phyloP scores from a whole-genome alignment of 2,797 vertebrate species.

The Parauchenoglanis punctatus region DNA sequence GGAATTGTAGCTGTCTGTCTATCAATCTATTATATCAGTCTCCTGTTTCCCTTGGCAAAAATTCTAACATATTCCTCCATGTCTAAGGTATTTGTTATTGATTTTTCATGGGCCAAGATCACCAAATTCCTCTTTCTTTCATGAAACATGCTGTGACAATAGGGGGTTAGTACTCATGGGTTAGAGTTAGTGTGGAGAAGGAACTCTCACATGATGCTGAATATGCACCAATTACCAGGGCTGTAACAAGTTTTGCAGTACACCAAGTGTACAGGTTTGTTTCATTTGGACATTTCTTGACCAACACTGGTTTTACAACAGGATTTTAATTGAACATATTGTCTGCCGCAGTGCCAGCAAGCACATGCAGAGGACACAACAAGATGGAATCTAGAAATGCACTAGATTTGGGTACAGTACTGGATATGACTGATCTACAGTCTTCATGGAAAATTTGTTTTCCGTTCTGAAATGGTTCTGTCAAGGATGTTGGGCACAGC shows the following conservation, averaged over 20 bases:
- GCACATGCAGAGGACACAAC: conserved; percentile 11
- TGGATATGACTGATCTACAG: conserved; percentile 27
- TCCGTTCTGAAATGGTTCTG: conserved; percentile 33
- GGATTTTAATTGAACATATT: conserved; percentile 22
- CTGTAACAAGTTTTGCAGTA: conserved; percentile 41
- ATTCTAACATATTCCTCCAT: background rate
- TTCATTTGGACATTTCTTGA: conserved; percentile 2
- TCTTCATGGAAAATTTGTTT: background rate
- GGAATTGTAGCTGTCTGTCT: background rate
- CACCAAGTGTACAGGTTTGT: conserved; percentile 42
- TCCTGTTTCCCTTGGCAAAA: background rate
- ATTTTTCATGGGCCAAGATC: too few relatives aligned
- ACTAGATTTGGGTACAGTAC: conserved; percentile 18
- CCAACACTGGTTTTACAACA: background rate
- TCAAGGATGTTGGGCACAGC: conserved; percentile 19
- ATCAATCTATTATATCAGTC: background rate
- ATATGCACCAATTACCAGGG: conserved; percentile 35
- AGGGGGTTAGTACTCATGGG: too few relatives aligned
- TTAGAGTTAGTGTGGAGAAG: conserved; percentile 26
- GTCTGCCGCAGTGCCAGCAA: conserved; percentile 23
- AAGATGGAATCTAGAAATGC: background rate
- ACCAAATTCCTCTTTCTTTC: too few relatives aligned
- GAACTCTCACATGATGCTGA: conserved; percentile 43
- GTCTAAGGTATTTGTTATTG: too few relatives aligned
- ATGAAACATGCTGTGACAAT: too few relatives aligned